Percentiles rank a stretch among this genome's conserved stretches.
Evolutionary conservation across 2,797 vertebrate genomes (phyloP).

Genomic region (Protonibea diacanthus): DNA sequence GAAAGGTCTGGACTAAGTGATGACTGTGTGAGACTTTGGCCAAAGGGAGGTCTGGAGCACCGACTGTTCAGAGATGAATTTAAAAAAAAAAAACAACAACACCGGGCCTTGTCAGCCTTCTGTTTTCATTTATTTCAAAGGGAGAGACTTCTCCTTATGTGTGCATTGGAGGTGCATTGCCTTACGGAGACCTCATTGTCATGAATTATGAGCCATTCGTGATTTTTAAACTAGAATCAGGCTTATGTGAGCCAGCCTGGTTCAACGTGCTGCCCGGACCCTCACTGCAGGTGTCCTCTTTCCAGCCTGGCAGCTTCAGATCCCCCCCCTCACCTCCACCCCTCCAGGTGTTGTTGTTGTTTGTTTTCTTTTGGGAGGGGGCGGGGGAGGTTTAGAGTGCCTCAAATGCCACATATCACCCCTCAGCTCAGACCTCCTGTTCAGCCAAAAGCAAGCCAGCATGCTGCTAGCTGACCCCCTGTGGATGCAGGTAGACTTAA

Average conservation of each 20-base stretch:
- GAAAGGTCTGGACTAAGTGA: conserved; percentile 68
- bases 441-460: conserved; percentile 67
- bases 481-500: conserved; percentile 80
- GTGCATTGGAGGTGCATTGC: conserved; percentile 63
- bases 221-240: conserved; percentile 51
- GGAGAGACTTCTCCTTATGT: conserved; percentile 31
- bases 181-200: conserved; percentile 68
- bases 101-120: conserved; percentile 45
- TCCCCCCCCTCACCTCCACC: not conserved
- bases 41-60: conserved; percentile 71
- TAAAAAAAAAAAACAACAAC: conserved; percentile 38
- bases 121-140: conserved; percentile 50
- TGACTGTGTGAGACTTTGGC: conserved; percentile 62
- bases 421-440: conserved; percentile 78
- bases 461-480: conserved; percentile 74
- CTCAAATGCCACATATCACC: conserved; percentile 83
- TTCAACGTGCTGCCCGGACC: conserved; percentile 59
- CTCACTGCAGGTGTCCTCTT: conserved; percentile 56
- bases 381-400: conserved; percentile 64
- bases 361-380: not conserved
- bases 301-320: conserved; percentile 69
- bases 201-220: conserved; percentile 70
- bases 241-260: conserved; percentile 55
- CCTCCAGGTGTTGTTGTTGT: not conserved
- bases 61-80: conserved; percentile 56